phyloP scores from a whole-genome alignment of 2,888 invertebrate species.

The Drosophila subquinaria region DNA sequence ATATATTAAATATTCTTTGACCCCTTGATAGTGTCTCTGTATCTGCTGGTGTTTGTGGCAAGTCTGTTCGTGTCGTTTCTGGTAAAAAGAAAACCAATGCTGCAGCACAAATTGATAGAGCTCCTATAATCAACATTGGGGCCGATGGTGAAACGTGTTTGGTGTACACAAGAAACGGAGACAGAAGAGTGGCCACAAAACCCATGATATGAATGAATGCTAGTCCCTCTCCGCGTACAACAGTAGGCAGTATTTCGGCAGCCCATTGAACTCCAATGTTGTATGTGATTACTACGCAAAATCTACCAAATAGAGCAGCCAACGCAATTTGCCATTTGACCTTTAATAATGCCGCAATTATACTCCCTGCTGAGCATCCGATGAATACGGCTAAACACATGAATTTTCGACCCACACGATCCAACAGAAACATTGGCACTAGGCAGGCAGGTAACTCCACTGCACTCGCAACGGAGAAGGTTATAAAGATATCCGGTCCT shows the following conservation, averaged over 20 bases:
- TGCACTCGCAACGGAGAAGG: slow-evolving; percentile 92
- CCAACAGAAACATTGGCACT: slow-evolving; percentile 90
- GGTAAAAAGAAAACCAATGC: slow-evolving; percentile 91
- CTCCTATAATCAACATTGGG: slow-evolving; percentile 86
- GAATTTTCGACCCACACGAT: slow-evolving; percentile 93
- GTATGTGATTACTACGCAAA: slow-evolving; percentile 94
- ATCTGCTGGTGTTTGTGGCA: slow-evolving; percentile 94
- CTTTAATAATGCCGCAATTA: slow-evolving; percentile 90
- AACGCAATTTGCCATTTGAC: slow-evolving; percentile 90
- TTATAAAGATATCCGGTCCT: slow-evolving; percentile 91
- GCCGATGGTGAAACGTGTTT: slow-evolving; percentile 64
- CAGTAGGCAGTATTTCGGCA: slow-evolving; percentile 94
- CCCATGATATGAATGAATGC: slow-evolving; percentile 95
- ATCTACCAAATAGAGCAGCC: slow-evolving; percentile 92
- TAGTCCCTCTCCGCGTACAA: slow-evolving; percentile 94
- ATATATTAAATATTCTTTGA: neutral
- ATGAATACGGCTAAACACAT: slow-evolving; percentile 92
- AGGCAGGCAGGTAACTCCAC: slow-evolving; percentile 95
- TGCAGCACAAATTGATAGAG: slow-evolving; percentile 90
- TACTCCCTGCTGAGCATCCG: slow-evolving; percentile 91
- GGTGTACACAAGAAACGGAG: slow-evolving; percentile 94
- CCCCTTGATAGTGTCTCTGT: slow-evolving; percentile 87
- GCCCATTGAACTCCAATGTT: slow-evolving; percentile 96
- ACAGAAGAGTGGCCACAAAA: slow-evolving; percentile 91
- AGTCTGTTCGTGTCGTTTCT: slow-evolving; percentile 92